Conservation (phyloP, 2,797 vertebrate genomes). For the Peromyscus aztecus region DNA sequence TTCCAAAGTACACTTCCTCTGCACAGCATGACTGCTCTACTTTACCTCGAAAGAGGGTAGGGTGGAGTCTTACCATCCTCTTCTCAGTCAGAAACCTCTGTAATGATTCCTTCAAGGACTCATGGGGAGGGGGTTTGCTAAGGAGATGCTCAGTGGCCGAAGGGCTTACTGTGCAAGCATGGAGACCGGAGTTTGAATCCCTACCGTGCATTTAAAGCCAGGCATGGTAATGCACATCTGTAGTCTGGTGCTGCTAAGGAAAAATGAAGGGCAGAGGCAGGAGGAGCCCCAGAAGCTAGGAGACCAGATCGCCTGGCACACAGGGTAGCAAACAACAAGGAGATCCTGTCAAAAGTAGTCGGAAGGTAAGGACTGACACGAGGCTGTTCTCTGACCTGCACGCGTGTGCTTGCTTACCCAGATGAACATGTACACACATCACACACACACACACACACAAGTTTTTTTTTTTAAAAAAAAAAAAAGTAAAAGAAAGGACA, state of each 20-base stretch:
- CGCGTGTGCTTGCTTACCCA: background rate
- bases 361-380: background rate
- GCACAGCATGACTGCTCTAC: background rate
- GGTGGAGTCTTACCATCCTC: background rate
- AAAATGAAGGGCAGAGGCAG: background rate
- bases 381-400: background rate
- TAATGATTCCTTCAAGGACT: background rate
- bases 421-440: background rate
- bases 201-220: background rate
- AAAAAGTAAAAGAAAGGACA: background rate
- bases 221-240: background rate
- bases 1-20: background rate
- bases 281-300: background rate
- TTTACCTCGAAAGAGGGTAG: background rate
- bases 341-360: background rate
- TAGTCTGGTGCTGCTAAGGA: background rate
- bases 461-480: no score
- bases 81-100: background rate
- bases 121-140: no score
- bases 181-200: background rate
- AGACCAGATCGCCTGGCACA: background rate
- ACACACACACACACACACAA: background rate
- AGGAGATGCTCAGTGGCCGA: background rate
- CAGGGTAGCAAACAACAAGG: background rate
- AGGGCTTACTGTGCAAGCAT: background rate